Evolutionary conservation across 2,888 invertebrate species (phyloP), one percentile per base, ranked within the genome.

Genomic region (Dynastes maya): DNA sequence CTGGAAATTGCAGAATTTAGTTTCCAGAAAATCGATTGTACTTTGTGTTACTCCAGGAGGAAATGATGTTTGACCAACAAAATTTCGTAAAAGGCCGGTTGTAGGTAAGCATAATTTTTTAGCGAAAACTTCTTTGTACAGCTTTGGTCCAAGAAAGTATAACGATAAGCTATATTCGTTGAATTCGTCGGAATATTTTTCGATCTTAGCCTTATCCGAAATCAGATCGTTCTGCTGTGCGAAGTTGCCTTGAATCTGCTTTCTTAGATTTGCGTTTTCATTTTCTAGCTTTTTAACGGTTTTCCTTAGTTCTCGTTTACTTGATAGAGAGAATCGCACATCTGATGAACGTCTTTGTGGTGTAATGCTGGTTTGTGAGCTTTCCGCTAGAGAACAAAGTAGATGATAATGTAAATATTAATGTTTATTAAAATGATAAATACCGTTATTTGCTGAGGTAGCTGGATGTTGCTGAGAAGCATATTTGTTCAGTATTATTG

Each of bases 61-160:
- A 67, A 67, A 67, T 5, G 40, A 45, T 6, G 67, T 49, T 67
- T 67, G 67, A 16, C 45, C 27, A 16, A 67, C 45, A 13, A 45
- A 45, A 67, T 67, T 67, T 22, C 27, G 49, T 27, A 67, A 49
- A 1, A 45, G 45, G 3, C 27, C 45, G 11, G 45, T 6, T 16
- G 11, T 49, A 22, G 67, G 67, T 45, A 67, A 22, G 49, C 16
- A 67, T 8, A 49, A 22, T 49, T 67, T n/a, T 27, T 45, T 45
- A 45, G 67, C 16, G 16, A 67, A 49, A 1, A 49, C 49, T 49
- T 45, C 45, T 2, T 16, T 45, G 22, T 67, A 67, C 22, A 67
- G 27, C 6, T 67, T 67, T 27, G 67, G 67, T 13, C 67, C 67
- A 3, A 49, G 67, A 27, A 67, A 67, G 16, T 67, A 67, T 27